Evolutionary conservation across 2,113 vertebrate genomes (phyloP).

Genomic region (Trachemys scripta): DNA sequence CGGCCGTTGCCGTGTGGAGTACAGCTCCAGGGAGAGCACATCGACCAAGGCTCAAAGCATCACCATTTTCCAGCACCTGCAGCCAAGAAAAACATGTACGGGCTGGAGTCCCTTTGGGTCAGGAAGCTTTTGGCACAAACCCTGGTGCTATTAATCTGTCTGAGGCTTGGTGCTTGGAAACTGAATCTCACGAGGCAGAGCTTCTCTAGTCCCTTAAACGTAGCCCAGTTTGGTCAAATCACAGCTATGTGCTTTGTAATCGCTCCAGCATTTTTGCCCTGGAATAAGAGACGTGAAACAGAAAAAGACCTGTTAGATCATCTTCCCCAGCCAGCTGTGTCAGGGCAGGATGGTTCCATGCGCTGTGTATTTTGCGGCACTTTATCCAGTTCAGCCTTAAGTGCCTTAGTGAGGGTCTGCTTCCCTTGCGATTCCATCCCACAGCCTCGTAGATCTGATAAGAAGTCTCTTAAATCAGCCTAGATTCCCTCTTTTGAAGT

Average conservation of each 20-base stretch:
- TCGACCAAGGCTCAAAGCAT: neutral
- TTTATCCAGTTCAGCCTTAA: neutral
- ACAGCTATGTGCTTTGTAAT: rapidly evolving
- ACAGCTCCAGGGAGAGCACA: neutral
- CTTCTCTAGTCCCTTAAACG: neutral
- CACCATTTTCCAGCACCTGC: neutral
- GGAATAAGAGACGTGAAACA: neutral
- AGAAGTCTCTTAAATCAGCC: rapidly evolving
- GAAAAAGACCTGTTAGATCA: neutral
- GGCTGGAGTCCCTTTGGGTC: neutral
- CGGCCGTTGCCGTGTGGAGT: no score
- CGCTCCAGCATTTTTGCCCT: neutral
- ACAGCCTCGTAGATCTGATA: neutral
- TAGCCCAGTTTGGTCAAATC: neutral
- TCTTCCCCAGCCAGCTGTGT: neutral
- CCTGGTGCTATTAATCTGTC: neutral
- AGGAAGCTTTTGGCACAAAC: neutral
- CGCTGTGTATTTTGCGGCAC: neutral
- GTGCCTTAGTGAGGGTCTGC: rapidly evolving
- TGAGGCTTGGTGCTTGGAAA: no score
- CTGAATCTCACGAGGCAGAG: neutral
- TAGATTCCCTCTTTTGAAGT: rapidly evolving
- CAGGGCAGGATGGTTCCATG: neutral
- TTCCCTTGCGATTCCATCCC: neutral
- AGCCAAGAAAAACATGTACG: neutral